Conservation (phyloP, 1,140 invertebrate genomes). For the Lasioglossum albipes region DNA sequence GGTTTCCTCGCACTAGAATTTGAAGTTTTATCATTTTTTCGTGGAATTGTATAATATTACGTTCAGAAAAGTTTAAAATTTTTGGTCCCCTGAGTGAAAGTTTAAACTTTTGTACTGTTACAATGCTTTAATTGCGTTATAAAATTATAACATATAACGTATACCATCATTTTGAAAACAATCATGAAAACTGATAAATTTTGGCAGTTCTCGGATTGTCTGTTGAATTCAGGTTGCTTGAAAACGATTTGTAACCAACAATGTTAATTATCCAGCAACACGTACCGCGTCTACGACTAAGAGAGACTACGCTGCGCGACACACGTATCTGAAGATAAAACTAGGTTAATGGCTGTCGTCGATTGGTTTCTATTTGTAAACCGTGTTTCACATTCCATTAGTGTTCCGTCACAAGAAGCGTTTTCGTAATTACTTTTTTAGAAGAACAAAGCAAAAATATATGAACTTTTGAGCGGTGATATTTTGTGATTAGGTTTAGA, state of each 20-base stretch:
- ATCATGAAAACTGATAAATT: too few relatives aligned
- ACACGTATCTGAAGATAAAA: background rate
- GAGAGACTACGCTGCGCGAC: background rate
- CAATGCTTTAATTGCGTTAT: too few relatives aligned
- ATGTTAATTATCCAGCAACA: slow-evolving; percentile 37
- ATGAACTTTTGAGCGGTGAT: background rate
- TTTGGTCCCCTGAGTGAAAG: too few relatives aligned
- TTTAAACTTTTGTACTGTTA: too few relatives aligned
- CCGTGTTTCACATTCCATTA: background rate
- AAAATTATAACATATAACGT: too few relatives aligned
- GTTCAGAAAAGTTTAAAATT: too few relatives aligned
- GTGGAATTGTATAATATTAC: too few relatives aligned
- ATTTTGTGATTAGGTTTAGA: too few relatives aligned
- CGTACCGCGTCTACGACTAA: background rate
- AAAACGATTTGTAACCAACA: background rate
- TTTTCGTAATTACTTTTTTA: background rate
- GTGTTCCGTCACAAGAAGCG: background rate
- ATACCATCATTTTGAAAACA: too few relatives aligned
- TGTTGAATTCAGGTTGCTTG: slow-evolving; percentile 17
- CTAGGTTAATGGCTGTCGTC: slow-evolving; percentile 10
- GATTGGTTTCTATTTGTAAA: background rate
- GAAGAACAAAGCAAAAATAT: background rate
- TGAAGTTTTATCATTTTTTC: too few relatives aligned
- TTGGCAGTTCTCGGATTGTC: slow-evolving; percentile 2
- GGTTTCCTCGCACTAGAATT: too few relatives aligned